phyloP scores from a whole-genome alignment of 2,888 invertebrate species.

The Tenthredo notha region DNA sequence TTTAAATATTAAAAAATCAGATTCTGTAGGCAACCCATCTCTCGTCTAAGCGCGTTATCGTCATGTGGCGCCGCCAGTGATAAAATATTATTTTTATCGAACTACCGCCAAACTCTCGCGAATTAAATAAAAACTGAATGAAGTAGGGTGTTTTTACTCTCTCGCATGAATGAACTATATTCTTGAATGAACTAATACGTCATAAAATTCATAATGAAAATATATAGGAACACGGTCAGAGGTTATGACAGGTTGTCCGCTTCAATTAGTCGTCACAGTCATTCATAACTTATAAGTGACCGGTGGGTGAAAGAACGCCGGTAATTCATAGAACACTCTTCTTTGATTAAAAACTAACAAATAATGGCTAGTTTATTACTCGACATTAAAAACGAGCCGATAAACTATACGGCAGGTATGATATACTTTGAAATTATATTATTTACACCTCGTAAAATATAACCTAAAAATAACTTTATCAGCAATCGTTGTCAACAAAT shows the following conservation, averaged over 20 bases:
- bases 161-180: background rate
- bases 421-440: slow-evolving; percentile 11
- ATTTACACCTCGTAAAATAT: slow-evolving; percentile 19
- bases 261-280: background rate
- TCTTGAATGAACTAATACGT: background rate
- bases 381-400: slow-evolving; percentile 66
- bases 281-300: background rate
- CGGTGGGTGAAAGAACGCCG: background rate
- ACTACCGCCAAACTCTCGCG: background rate
- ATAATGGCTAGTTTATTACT: slow-evolving; percentile 20
- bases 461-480: background rate
- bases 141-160: background rate
- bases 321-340: background rate
- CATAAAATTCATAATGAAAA: too few relatives aligned
- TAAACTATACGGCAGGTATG: slow-evolving; percentile 69
- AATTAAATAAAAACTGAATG: background rate
- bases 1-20: too few relatives aligned
- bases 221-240: background rate
- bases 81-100: background rate
- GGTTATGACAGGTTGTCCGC: background rate
- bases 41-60: background rate
- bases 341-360: background rate
- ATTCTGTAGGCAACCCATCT: background rate
- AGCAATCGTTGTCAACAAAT: background rate
- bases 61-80: background rate